Conservation (phyloP, 2,888 invertebrate species). For the Invenusta paracnida region DNA sequence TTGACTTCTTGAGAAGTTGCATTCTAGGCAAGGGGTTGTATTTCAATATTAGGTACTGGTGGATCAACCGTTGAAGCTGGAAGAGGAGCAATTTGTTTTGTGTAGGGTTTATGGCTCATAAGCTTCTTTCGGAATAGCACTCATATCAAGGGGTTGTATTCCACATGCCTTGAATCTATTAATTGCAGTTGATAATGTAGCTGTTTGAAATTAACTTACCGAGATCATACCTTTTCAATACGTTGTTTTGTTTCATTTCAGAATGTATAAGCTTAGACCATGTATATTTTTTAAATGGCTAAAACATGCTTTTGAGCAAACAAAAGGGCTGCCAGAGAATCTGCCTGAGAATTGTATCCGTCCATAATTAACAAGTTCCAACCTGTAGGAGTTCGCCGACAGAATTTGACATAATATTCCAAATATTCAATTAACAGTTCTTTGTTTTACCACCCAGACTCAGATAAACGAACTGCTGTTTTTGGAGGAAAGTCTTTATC, state of each 20-base stretch:
- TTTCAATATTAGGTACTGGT: not conserved
- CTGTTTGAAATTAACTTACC: not conserved
- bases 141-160: not conserved
- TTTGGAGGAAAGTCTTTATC: not conserved
- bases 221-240: not conserved
- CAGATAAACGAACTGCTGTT: not conserved
- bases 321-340: not conserved
- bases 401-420: not conserved
- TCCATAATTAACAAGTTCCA: not conserved
- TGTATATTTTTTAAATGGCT: not conserved
- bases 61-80: not conserved
- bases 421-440: not conserved
- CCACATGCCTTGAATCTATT: not conserved
- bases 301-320: not conserved
- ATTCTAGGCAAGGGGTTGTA: not conserved
- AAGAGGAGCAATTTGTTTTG: not conserved
- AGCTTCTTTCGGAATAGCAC: not conserved
- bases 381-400: not conserved
- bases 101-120: not conserved
- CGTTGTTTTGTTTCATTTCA: not conserved
- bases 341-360: not conserved
- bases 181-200: not conserved
- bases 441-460: not conserved
- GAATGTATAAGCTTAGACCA: not conserved
- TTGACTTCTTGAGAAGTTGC: not conserved